phyloP scores from a whole-genome alignment of 2,797 vertebrate genomes.

The Coracias cyanogaster region DNA sequence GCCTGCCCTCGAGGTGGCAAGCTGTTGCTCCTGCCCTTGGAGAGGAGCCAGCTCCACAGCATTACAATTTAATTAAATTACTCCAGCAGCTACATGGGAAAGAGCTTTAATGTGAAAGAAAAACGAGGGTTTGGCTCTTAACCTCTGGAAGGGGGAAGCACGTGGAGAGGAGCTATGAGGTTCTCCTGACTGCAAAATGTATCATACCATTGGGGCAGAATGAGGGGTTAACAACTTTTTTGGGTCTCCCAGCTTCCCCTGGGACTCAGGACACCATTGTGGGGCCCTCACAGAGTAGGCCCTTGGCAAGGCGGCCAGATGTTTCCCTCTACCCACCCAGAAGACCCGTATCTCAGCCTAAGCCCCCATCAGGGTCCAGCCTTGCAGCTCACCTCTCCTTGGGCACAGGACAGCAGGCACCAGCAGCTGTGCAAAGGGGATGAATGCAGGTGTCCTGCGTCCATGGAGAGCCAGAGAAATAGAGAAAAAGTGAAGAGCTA shows the following conservation, averaged over 20 bases:
- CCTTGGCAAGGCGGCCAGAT: not conserved
- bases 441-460: not conserved
- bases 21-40: slow-evolving; percentile 58
- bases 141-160: not conserved
- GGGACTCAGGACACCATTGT: not conserved
- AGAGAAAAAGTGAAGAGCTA: not conserved
- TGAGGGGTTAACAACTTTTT: not conserved
- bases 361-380: accelerated
- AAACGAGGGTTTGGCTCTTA: not conserved
- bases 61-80: slow-evolving; percentile 34
- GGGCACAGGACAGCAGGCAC: not conserved
- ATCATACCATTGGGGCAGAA: accelerated
- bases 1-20: slow-evolving; percentile 42
- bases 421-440: not conserved
- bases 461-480: not conserved
- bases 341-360: not conserved
- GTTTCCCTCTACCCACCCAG: not conserved
- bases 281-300: not conserved
- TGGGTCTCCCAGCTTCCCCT: not conserved
- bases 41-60: not conserved
- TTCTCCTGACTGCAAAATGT: accelerated
- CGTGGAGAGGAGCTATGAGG: not conserved
- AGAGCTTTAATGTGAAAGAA: not conserved
- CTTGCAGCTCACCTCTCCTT: not conserved
- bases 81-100: not conserved